Base-by-base conservation (phyloP, 2,797 vertebrate species). In the Oophaga sylvatica region DNA sequence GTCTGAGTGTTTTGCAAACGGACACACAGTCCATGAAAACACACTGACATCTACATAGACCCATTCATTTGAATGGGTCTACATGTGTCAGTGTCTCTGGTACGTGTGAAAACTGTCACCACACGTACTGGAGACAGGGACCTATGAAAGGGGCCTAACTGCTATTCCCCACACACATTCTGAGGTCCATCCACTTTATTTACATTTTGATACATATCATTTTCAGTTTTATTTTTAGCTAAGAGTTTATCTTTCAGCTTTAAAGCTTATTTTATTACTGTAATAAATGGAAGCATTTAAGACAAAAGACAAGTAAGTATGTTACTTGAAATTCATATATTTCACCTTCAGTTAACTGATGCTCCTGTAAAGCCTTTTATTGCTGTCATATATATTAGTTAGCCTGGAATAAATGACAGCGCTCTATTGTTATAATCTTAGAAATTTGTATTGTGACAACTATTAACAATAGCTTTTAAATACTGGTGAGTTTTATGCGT, bases 391-490 rank as follows among this genome's bases (percentile, higher is more conserved):
- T 80, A 80, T 80, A 80, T 70, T 78, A 85, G 57, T 78, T 48
- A 86, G 65, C 59, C 16, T 31, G 63, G 31, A 48, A 35, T 80
- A 68, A 81, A 87, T 87, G 56, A 70, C 56, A 73, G 19, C 22
- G 15, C 45, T 76, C 71, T 48, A 71, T 59, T 87, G 67, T 41
- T 60, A 48, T 19, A n/a, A 26, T 80, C 73, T 80, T 48, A 62
- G 35, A 67, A 71, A 62, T 80, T 60, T 73, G 35, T 71, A 81
- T 86, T 80, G 62, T 71, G 65, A 71, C 77, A 60, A 78, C 85
- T 59, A 62, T 87, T 87, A 73, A 81, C 75, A 73, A 59, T 59
- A 62, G 78, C 56, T 87, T 15, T 81, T 70, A 86, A 80, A 68
- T 62, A 71, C 45, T 22, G 16, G 26, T 45, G 77, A 81, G 65